Conservation (phyloP, 2,797 vertebrate species). For the Fringilla coelebs region DNA sequence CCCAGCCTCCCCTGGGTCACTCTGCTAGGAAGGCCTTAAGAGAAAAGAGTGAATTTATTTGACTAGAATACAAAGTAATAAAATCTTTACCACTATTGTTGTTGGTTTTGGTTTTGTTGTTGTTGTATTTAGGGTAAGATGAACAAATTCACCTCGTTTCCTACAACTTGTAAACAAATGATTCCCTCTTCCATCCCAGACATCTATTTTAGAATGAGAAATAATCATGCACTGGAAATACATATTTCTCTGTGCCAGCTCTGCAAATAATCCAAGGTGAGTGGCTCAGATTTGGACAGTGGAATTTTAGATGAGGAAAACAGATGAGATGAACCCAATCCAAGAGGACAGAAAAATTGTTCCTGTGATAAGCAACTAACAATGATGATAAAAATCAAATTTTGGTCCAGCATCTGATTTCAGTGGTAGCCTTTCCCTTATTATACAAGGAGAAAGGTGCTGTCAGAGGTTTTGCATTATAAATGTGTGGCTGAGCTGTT, state of each 20-base stretch:
- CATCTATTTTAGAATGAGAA: background rate
- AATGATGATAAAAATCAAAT: rapidly evolving
- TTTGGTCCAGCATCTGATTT: background rate
- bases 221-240: background rate
- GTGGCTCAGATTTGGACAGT: background rate
- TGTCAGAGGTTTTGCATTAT: background rate
- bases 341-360: background rate
- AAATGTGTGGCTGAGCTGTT: background rate
- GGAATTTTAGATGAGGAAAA: background rate
- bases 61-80: background rate
- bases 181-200: background rate
- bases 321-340: background rate
- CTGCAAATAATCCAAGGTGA: background rate
- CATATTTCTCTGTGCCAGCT: background rate
- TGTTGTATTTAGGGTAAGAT: background rate
- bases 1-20: background rate
- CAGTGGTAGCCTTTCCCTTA: background rate
- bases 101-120: background rate
- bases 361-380: background rate
- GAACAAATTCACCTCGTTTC: background rate
- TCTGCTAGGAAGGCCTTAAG: background rate
- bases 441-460: background rate
- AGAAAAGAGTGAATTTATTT: background rate
- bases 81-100: background rate
- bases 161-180: background rate